Evolutionary conservation across 2,113 vertebrate species (phyloP).

Genomic region (Zosterops hypoxanthus): DNA sequence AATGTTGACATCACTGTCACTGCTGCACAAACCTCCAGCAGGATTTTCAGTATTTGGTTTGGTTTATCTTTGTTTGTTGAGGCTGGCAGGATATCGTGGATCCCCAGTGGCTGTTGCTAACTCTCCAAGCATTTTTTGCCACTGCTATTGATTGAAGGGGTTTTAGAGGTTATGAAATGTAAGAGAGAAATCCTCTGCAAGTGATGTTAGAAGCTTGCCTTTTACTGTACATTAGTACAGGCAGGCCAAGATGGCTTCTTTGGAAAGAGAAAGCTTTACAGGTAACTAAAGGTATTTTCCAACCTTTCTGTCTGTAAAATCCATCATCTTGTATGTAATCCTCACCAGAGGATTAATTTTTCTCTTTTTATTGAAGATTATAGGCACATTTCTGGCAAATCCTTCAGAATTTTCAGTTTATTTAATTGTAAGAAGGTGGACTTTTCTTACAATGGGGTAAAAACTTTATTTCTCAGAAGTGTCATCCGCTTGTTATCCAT

Average conservation of each 20-base stretch:
- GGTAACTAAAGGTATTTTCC: background rate
- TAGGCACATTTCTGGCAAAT: background rate
- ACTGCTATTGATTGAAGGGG: background rate
- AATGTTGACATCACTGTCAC: background rate
- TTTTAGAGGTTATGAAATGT: background rate
- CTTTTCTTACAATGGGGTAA: background rate
- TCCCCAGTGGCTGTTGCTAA: background rate
- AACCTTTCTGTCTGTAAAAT: background rate
- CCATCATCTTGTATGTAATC: background rate
- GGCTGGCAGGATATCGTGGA: background rate
- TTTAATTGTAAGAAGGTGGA: background rate
- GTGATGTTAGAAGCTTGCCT: background rate
- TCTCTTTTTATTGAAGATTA: background rate
- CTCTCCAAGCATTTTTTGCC: background rate
- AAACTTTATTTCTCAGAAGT: background rate
- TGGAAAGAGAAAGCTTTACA: background rate
- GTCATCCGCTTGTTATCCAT: background rate
- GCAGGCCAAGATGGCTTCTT: background rate
- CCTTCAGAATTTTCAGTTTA: background rate
- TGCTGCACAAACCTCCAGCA: background rate
- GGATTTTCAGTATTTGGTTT: background rate
- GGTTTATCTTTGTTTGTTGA: background rate
- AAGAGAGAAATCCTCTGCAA: background rate
- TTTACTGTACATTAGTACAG: background rate
- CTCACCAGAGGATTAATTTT: background rate